Percentiles rank a stretch among this genome's conserved stretches.
phyloP scores from a whole-genome alignment of 2,888 invertebrate species.

The Cryptus viduatorius region DNA sequence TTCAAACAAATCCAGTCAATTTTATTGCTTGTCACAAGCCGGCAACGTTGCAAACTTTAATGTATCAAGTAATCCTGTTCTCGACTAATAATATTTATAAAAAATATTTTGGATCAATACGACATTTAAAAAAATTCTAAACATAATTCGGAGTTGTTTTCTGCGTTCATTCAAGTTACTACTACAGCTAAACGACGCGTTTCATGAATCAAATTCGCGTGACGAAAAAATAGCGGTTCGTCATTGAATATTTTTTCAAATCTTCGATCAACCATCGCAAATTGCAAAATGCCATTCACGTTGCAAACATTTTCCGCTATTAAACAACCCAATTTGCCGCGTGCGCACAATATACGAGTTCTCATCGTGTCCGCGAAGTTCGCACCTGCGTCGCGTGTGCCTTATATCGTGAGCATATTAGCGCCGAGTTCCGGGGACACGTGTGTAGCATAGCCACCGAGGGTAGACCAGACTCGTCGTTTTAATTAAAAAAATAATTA shows the following conservation, averaged over 20 bases:
- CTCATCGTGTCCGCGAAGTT: conserved; percentile 7
- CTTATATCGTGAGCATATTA: conserved; percentile 1
- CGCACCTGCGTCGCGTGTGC: conserved; percentile 27
- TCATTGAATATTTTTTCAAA: background rate
- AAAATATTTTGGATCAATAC: too few relatives aligned
- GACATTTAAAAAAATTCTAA: too few relatives aligned
- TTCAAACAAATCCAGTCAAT: too few relatives aligned
- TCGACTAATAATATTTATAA: too few relatives aligned
- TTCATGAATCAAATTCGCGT: too few relatives aligned
- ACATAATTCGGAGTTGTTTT: background rate
- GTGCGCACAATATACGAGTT: conserved; percentile 22
- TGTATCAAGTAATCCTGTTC: too few relatives aligned
- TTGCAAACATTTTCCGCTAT: background rate
- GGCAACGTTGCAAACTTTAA: too few relatives aligned
- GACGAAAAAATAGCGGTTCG: background rate
- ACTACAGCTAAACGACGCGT: background rate
- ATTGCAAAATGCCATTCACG: background rate
- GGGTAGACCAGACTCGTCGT: conserved; percentile 54
- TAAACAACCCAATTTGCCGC: conserved; percentile 4
- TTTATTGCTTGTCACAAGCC: too few relatives aligned
- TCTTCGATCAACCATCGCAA: background rate
- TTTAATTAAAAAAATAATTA: conserved; percentile 84
- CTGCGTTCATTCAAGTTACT: background rate
- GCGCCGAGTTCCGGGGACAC: conserved; percentile 27
- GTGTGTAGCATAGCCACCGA: conserved; percentile 1